Evolutionary conservation across 2,113 vertebrate genomes (phyloP), one percentile per base, ranked within the genome.

Genomic region (Equus quagga): DNA sequence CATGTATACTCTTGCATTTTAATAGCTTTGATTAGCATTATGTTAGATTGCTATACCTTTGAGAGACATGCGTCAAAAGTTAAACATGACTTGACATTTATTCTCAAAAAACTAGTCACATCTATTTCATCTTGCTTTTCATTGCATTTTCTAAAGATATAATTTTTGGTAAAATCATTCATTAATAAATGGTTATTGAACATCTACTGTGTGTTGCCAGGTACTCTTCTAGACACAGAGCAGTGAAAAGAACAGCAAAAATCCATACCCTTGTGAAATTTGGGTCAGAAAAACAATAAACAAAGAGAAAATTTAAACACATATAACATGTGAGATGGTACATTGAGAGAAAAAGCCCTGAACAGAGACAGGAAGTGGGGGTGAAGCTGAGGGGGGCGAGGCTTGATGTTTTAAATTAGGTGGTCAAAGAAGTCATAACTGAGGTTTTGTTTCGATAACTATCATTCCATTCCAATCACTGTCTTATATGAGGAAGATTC

Each of bases 1-100:
- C 41, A 72, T 41, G 41, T 33, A 90, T 28, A 0, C 11, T 19
- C 17, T 73, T 88, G 19, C 1, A n/a, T 84, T 72, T 97, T 79
- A 91, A 73, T 72, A 72, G 46, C 7, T 69, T 97, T 93, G 5
- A 73, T 76, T 91, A 73, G 7, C 19, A 64, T 73, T 87, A 56
- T 49, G 15, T 67, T 73, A 82, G 10, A 26, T 58, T 84, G 17
- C 5, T 62, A 44, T 49, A 56, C 31, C 15, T 78, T 51, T 91
- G 15, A 96, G 5, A 85, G 13, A 33, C 54, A 2, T 73, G 2
- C 83, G 26, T 70, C 51, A 96, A 94, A 96, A 78, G 3, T 79
- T 65, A 84, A 95, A n/a, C 24, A 89, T 3, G 79, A 33, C 56
- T 70, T 75, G 89, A 17, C 0, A 84, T 70, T 88, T 65, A 58